A percentile compares a stretch with the other conserved stretches of the same genome.
Conservation (phyloP, 1,140 invertebrate species). For the Potamilus streckersoni region DNA sequence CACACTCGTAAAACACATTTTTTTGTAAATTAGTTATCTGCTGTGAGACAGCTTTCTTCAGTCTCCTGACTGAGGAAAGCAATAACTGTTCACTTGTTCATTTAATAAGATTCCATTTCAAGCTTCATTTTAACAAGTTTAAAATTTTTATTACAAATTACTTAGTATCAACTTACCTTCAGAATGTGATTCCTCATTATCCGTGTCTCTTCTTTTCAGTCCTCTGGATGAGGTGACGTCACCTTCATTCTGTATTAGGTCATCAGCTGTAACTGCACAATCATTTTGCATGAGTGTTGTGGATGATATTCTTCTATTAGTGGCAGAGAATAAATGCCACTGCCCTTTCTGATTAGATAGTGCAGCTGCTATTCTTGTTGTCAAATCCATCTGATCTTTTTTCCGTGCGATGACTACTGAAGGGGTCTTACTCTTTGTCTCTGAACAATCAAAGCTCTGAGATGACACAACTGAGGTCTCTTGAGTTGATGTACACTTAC, state of each 20-base stretch:
- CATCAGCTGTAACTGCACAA: not conserved
- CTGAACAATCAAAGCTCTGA: no score
- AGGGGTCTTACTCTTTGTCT: not conserved
- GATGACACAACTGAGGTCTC: not conserved
- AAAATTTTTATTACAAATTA: no score
- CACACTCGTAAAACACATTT: no score
- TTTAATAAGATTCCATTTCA: no score
- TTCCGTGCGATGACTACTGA: not conserved
- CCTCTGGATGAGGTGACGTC: not conserved
- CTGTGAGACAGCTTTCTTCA: no score
- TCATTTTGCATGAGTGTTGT: no score
- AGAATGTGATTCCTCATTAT: not conserved
- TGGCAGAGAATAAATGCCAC: slow-evolving; percentile 15
- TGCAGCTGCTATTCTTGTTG: slow-evolving; percentile 22
- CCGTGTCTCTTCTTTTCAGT: not conserved
- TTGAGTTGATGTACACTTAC: not conserved
- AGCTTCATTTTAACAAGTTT: no score
- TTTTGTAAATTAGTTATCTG: no score
- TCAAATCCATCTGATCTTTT: slow-evolving; percentile 14
- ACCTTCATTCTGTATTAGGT: not conserved
- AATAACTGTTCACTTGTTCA: no score
- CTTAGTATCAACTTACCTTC: not conserved
- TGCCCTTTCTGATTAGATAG: slow-evolving; percentile 23
- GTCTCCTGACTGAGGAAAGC: no score
- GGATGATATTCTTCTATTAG: no score